phyloP scores from a whole-genome alignment of 2,888 invertebrate genomes.

The Cloeon dipterum region DNA sequence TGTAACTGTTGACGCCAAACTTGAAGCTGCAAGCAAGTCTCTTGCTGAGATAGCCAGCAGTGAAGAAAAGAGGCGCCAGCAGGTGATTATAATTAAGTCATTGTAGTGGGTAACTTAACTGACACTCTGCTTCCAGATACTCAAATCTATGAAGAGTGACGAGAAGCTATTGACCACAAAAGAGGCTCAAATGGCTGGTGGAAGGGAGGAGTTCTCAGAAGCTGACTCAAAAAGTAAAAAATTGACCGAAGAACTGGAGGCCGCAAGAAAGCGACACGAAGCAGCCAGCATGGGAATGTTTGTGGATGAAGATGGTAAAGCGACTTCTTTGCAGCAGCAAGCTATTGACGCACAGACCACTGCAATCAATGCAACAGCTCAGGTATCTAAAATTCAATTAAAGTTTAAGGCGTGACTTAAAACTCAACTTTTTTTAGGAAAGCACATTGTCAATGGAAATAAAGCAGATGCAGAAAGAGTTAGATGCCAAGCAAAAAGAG shows the following conservation, averaged over 20 bases:
- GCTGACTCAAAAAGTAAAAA: slow-evolving; percentile 38
- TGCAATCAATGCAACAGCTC: too few species aligned
- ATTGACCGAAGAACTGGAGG: slow-evolving; percentile 40
- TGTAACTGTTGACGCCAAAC: background rate
- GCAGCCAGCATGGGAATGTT: slow-evolving; percentile 65
- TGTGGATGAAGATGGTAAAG: slow-evolving; percentile 51
- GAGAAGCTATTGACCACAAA: slow-evolving; percentile 20
- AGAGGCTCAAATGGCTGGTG: slow-evolving; percentile 30
- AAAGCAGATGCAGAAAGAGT: background rate
- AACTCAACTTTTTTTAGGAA: slow-evolving; percentile 1
- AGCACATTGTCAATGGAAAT: too few species aligned
- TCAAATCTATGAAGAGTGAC: too few species aligned
- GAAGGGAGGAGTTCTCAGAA: slow-evolving; percentile 34
- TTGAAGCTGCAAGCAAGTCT: too few species aligned
- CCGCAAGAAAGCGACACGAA: slow-evolving; percentile 58
- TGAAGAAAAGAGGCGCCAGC: too few species aligned
- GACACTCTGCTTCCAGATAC: too few species aligned
- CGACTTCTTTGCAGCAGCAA: slow-evolving; percentile 72
- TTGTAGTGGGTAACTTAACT: too few species aligned
- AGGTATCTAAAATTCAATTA: too few species aligned
- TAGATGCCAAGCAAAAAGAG: background rate
- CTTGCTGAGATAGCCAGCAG: too few species aligned
- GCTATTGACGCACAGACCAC: slow-evolving; percentile 55
- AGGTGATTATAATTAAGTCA: too few species aligned
- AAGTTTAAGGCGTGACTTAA: too few species aligned